Evolutionary conservation across 2,113 vertebrate species (phyloP).

Genomic region (Verasper variegatus): DNA sequence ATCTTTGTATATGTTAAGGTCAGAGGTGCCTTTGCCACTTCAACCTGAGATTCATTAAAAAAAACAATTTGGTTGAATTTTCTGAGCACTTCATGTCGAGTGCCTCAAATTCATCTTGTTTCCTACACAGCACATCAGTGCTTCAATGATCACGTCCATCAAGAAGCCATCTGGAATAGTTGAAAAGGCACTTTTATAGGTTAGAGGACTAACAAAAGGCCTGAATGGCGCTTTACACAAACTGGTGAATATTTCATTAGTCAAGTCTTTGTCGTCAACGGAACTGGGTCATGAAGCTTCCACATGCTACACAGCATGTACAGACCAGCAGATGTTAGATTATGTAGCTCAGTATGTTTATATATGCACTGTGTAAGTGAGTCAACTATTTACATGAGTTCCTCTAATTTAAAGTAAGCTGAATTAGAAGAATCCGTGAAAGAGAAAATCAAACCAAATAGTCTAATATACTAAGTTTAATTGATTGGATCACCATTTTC

Average conservation of each 20-base stretch:
- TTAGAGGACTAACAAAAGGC: conserved; percentile 44
- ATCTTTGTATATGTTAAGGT: too few species aligned
- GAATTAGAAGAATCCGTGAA: too few species aligned
- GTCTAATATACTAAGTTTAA: too few species aligned
- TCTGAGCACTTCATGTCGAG: not conserved
- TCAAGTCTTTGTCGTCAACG: conserved; percentile 26
- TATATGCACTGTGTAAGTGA: not conserved
- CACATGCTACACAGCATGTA: conserved; percentile 16
- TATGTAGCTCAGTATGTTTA: not conserved
- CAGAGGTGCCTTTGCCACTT: not conserved
- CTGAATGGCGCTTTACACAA: conserved; percentile 1
- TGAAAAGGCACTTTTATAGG: conserved; percentile 25
- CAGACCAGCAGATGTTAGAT: conserved; percentile 2
- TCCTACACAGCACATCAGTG: not conserved
- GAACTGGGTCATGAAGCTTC: conserved; percentile 34
- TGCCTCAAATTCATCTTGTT: not conserved
- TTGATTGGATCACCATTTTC: too few species aligned
- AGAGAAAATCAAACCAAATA: too few species aligned
- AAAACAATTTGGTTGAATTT: conserved; percentile 2
- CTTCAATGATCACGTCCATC: not conserved
- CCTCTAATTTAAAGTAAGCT: not conserved
- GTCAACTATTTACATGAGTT: not conserved
- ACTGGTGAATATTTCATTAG: conserved; percentile 59
- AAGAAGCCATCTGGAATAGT: conserved; percentile 3
- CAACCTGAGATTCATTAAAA: not conserved